Evolutionary conservation across 2,888 invertebrate genomes (phyloP), one percentile per base, ranked within the genome.

Genomic region (Brenthis ino): DNA sequence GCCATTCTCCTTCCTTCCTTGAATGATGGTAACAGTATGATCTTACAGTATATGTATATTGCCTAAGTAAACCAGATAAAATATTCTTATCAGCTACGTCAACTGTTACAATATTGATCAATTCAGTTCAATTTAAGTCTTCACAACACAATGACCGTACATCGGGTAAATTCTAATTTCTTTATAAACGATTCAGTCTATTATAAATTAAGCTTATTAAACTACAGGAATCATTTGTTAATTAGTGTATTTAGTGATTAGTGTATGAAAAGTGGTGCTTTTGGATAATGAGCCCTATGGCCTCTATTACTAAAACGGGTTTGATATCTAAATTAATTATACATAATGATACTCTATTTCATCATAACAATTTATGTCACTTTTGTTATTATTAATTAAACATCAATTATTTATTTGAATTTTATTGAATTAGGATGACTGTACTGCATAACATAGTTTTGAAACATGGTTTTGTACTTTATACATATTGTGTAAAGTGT

Each of bases 1-100:
- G 80, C 80, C 76, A 76, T 70, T 77, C 73, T 77, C 77, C 73
- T 77, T 77, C 77, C 20, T 20, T 20, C 20, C 72, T 77, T 77
- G 79, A 80, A 82, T 80, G 77, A 81, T 80, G 76, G 74, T 72
- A 73, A 66, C 70, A 77, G 73, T 81, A 76, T 82, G 77, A 77
- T 79, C 75, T 77, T 74, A 74, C 74, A 73, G 67, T 75, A 80
- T 79, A 77, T 80, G 73, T 77, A 77, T 81, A 81, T 82, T 81
- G 72, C 78, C 83, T 80, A 70, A 75, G 78, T 79, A 85, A 76
- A 86, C 80, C 83, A 82, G 87, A 89, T 89, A 89, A 87, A 80
- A 73, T 73, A 77, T 73, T 78, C 82, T 89, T 92, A 92, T 93
- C 92, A 83, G 76, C 85, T 86, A 87, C 82, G 87, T 88, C 84